Base-by-base conservation (phyloP, 53 echinoderm and acorn worm genomes). In the Holothuria leucospilota region DNA sequence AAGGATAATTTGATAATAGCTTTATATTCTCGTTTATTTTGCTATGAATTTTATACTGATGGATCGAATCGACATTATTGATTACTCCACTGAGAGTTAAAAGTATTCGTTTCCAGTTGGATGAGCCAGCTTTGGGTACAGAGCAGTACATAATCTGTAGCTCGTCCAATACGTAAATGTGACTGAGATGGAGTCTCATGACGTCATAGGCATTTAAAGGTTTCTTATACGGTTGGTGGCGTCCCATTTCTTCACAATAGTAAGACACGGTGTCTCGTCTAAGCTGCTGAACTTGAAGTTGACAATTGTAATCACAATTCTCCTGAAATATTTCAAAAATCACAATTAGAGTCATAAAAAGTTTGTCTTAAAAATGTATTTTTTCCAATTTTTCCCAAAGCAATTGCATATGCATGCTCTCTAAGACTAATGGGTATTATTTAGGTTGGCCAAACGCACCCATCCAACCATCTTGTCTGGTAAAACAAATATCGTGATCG, bases 111-210 rank as follows among this genome's bases (percentile, higher is more conserved):
- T 80, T 80, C 80, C 80, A 80, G 25, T 80, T 80, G 12, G 80
- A 80, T 4, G 80, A 80, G 29, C 80, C 80, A 20, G 80, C 61
- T 59, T 80, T 80, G 2, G 80, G 80, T 15, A 80, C 56, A 20
- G 80, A 59, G 59, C 80, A 80, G 34, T 53, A 80, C 80, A 80
- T 80, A 15, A 80, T 7, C 59, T 80, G 24, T 18, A 80, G 15
- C 0, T 60, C 61, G 27, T 80, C 80, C 10, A 80, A 59, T 58
- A 80, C 80, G 80, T 80, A 80, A 9, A 80, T 80, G 61, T 80
- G 80, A 38, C 8, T 51, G 14, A 80, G 56, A 38, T 80, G 60
- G 16, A 80, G 59, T 3, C 61, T 24, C 61, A 28, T 80, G 61
- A 80, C 61, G 29, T 80, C 80, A 80, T 80, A 80, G 0, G 59